Evolutionary conservation across 2,797 vertebrate species (phyloP), one percentile per base, ranked within the genome.

Genomic region (Toxotes lorentzi): DNA sequence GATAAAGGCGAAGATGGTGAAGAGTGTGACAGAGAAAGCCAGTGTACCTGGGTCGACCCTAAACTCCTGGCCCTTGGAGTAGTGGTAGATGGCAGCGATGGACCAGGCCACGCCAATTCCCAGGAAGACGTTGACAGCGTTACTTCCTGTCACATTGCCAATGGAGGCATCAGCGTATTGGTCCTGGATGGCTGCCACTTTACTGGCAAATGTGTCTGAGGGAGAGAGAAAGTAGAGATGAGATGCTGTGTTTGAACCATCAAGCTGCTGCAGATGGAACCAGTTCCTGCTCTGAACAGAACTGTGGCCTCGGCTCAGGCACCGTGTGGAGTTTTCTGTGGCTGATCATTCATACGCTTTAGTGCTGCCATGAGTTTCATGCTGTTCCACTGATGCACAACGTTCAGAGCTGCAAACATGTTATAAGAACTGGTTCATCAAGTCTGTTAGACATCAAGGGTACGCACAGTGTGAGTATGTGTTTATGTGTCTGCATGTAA

Each of bases 71-170:
- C 96, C 97, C 0, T 96, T 89, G 1, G 94, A 93, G 0, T 94
- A 92, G 0, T 98, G 97, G 93, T 97, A 98, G 90, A 99, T 93
- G 79, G 98, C 98, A 0, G 98, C 98, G 0, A 99, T 98, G 83
- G 97, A 99, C 98, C 98, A 99, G 54, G 98, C 98, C 84, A 99
- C 96, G 0, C 98, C 98, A 0, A 99, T 99, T 24, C 98, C 98
- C 92, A 99, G 93, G 91, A 99, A 99, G 82, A 99, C 97, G 2
- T 99, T 99, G 77, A 99, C 98, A 0, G 98, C 98, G 0, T 99
- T 99, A 91, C 97, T 99, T 65, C 98, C 98, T 0, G 98, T 99
- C 90, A 99, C 98, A 0, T 99, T 99, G 51, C 98, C 98, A 0
- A 99, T 99, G 88, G 98, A 99, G 5, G 98, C 98, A 0, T 99